A percentile compares a stretch with the other conserved stretches of the same genome.
phyloP scores from a whole-genome alignment of 2,888 invertebrate genomes.

The Zeuzera pyrina region DNA sequence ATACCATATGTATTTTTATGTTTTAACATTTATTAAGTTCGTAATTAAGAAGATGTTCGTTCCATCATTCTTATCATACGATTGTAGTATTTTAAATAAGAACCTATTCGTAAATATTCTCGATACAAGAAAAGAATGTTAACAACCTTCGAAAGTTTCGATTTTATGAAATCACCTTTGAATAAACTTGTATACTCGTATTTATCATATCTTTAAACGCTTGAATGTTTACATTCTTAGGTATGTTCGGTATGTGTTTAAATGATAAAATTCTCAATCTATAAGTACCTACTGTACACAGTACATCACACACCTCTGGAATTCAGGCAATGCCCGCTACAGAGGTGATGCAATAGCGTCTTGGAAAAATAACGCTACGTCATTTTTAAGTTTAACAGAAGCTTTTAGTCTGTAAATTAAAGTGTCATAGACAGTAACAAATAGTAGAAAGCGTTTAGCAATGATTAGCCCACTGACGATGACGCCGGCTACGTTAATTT shows the following conservation, averaged over 20 bases:
- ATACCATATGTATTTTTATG: no score
- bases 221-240: slow-evolving; percentile 31
- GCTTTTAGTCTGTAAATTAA: slow-evolving; percentile 8
- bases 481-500: slow-evolving; percentile 1
- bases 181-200: slow-evolving; percentile 24
- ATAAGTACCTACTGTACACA: slow-evolving; percentile 19
- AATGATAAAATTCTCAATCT: slow-evolving; percentile 39
- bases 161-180: slow-evolving; percentile 43
- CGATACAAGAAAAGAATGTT: slow-evolving; percentile 40
- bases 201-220: slow-evolving; percentile 30
- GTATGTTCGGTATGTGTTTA: slow-evolving; percentile 28
- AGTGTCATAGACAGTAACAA: slow-evolving; percentile 13
- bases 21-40: no score
- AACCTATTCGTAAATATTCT: background rate
- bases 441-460: slow-evolving; percentile 25
- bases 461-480: slow-evolving; percentile 16
- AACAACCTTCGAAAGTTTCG: slow-evolving; percentile 36
- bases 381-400: slow-evolving; percentile 14
- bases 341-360: slow-evolving; percentile 30
- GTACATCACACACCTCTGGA: slow-evolving; percentile 26
- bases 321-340: slow-evolving; percentile 31
- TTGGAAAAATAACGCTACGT: slow-evolving; percentile 8
- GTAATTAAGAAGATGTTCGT: no score
- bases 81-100: background rate
- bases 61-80: no score